Conservation (phyloP, 2,888 invertebrate species). For the Drepana falcataria region DNA sequence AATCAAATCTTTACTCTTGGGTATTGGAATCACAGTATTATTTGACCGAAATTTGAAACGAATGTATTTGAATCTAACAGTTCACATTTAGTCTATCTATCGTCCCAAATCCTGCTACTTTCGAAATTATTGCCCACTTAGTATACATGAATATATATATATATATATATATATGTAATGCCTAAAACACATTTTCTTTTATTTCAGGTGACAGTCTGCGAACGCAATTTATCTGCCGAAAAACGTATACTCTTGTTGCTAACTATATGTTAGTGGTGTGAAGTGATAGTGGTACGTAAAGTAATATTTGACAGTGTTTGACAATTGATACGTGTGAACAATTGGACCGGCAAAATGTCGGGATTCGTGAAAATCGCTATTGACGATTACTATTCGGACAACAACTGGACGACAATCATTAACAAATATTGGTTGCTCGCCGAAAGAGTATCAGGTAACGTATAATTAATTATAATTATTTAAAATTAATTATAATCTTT, state of each 20-base stretch:
- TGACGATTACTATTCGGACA: constrained; percentile 81
- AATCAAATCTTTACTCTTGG: no score
- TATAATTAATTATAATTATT: no score
- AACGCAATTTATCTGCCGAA: constrained; percentile 53
- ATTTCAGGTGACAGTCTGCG: constrained; percentile 68
- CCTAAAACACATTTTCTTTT: constrained; percentile 15
- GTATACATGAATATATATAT: background rate
- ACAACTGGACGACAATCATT: constrained; percentile 81
- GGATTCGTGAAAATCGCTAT: constrained; percentile 83
- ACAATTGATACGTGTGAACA: constrained; percentile 26
- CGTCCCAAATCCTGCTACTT: background rate
- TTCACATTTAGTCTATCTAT: no score
- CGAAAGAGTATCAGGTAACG: constrained; percentile 85
- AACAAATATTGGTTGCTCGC: constrained; percentile 85
- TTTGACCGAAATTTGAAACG: no score
- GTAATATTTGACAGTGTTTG: constrained; percentile 18
- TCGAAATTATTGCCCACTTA: background rate
- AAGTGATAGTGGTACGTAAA: constrained; percentile 51
- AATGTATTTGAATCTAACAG: no score
- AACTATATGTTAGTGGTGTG: constrained; percentile 28
- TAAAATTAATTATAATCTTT: constrained; percentile 5
- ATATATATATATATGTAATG: background rate
- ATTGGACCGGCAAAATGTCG: constrained; percentile 64
- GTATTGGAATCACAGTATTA: no score
- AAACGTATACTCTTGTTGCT: constrained; percentile 4